Base-by-base conservation (phyloP, 2,113 vertebrate species). In the Barbus barbus region DNA sequence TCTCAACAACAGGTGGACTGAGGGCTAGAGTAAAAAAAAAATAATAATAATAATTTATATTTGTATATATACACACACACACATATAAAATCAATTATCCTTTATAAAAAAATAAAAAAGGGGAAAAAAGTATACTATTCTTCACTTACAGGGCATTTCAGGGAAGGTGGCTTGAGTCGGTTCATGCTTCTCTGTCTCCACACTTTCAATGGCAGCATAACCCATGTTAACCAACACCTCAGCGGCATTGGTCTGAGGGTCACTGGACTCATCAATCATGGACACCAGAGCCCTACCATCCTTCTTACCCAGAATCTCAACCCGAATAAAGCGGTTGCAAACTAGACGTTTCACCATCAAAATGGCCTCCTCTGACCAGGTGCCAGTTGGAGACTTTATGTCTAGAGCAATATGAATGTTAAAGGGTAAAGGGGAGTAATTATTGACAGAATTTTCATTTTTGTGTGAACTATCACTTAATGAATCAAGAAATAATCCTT, bases 331-430 rank as follows among this genome's bases (percentile, higher is more conserved):
- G 89, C 95, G 95, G 89, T 96, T 96, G 63, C 92, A 93, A 3
- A 97, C 89, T 22, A 94, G 84, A 0, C 83, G 85, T 48, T 93
- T 95, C 90, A 98, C 93, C 20, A 88, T 84, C 80, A 91, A 80
- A 77, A 93, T 48, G 11, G 91, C 89, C 67, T 96, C 93, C n/a
- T 95, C 89, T 4, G 95, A 92, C 98, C 97, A 98, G 16, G 51
- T 67, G 73, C 90, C 94, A 28, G 83, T 92, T 0, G 83, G 51
- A 58, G 96, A 95, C 84, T 94, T 96, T 63, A 98, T 89, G 73
- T 95, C 98, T 99, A 82, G 13, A 36, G 28, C 8, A 44, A 13
- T 9, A 33, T 4, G 0, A 31, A 65, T 20, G 12, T 33, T 83
- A 58, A 51, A 1, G 16, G 18, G 18, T 14, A 4, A 38, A 22